Evolutionary conservation across 1,140 invertebrate genomes (phyloP).

Genomic region (Cyphomyrmex costatus): DNA sequence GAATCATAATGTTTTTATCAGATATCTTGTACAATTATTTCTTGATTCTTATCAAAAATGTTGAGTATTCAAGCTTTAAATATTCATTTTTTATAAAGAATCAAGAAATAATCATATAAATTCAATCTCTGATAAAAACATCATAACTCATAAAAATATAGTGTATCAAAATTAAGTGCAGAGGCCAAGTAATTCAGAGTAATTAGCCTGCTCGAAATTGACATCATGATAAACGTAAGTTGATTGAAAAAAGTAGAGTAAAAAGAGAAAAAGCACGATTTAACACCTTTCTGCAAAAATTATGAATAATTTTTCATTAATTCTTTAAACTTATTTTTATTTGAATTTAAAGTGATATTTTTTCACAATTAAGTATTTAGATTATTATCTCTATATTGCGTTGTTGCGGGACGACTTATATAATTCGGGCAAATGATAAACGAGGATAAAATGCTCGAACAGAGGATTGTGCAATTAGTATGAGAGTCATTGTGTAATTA

Average conservation of each 20-base stretch:
- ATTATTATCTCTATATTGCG: not conserved
- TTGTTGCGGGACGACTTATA: constrained; percentile 6
- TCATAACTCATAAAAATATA: too few species aligned
- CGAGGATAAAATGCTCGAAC: not conserved
- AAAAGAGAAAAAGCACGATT: not conserved
- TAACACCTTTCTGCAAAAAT: not conserved
- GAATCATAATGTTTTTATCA: not conserved
- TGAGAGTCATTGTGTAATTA: constrained; percentile 50
- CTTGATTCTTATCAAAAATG: not conserved
- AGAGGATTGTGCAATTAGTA: constrained; percentile 29
- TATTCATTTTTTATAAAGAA: too few species aligned
- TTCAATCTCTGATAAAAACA: too few species aligned
- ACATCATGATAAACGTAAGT: not conserved
- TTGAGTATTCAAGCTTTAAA: not conserved
- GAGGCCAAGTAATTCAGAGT: too few species aligned
- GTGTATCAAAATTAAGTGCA: too few species aligned
- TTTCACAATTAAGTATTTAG: not conserved
- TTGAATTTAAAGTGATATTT: not conserved
- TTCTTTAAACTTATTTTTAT: not conserved
- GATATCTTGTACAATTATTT: not conserved
- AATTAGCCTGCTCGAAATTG: too few species aligned
- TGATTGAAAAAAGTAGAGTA: not conserved
- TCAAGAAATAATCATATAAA: too few species aligned
- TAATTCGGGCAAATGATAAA: constrained; percentile 12
- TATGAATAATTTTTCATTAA: not conserved